Evolutionary conservation across 1,140 invertebrate species (phyloP), one percentile per base, ranked within the genome.

Genomic region (Bradysia coprophila): DNA sequence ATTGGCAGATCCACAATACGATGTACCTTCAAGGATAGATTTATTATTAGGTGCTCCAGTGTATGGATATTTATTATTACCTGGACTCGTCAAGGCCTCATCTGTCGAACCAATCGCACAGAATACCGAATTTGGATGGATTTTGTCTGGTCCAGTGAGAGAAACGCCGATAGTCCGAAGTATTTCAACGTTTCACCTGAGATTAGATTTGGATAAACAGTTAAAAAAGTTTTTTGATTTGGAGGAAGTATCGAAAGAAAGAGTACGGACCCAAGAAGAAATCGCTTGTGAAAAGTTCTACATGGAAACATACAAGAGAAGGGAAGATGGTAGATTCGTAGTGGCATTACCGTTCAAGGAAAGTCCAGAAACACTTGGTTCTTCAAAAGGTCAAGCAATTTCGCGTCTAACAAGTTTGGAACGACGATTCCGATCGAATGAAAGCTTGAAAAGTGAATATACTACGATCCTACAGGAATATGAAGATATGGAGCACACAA

Each of bases 361-460:
- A 9, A 9, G 8, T 9, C 8, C 28, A 16, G 8, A 39, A 5
- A 4, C 15, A 5, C 19, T 51, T 6, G 47, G 47, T 2, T n/a
- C 22, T 10, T 49, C 47, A 2, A 47, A 37, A 40, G 13, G 24
- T 9, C 45, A 43, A 33, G 47, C 47, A 0, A 21, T 46, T 8
- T 43, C 45, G 13, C 49, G 49, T 24, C 48, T 51, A 41, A 18
- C 22, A 15, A 42, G 46, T 31, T 21, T 48, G 22, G 49, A 48
- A 45, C 39, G 38, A 20, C 47, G 45, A 39, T 6, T 43, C 15
- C 4, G 3, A 5, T 23, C 18, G 16, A 21, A 39, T 38, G 16
- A 40, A 16, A 9, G 18, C 19, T 24, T 46, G 5, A 20, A 13
- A 37, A 33, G 41, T 1, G 28, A 18, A 15, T 46, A 44, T 21